A percentile compares a stretch with the other conserved stretches of the same genome.
Evolutionary conservation across 2,113 vertebrate genomes (phyloP).

Genomic region (Galeopterus variegatus): DNA sequence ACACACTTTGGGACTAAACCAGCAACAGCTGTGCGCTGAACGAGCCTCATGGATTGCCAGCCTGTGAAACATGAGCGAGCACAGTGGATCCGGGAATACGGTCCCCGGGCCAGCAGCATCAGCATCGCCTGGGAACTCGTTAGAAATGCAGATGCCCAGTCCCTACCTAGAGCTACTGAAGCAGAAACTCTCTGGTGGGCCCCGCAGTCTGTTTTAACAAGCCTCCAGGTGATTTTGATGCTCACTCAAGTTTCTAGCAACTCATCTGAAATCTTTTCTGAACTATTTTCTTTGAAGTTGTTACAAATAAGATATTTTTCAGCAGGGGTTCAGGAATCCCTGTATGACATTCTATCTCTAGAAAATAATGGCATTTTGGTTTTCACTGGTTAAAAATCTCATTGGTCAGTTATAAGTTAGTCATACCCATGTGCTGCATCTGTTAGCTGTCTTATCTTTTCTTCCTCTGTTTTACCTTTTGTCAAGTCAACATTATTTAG

Average conservation of each 20-base stretch:
- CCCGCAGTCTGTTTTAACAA: not conserved
- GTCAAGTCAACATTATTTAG: not conserved
- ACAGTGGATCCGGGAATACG: too few relatives aligned
- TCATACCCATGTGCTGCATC: accelerated
- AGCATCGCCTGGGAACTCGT: not conserved
- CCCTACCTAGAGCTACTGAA: not conserved
- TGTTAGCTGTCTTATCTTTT: not conserved
- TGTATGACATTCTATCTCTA: not conserved
- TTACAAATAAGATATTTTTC: not conserved
- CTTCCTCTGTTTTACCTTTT: not conserved
- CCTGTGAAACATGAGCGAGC: not conserved
- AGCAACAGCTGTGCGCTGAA: accelerated
- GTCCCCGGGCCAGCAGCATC: accelerated
- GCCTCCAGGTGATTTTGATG: not conserved
- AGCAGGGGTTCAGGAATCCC: not conserved
- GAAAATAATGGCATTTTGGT: not conserved
- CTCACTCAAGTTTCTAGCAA: not conserved
- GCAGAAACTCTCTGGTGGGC: accelerated
- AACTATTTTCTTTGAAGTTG: not conserved
- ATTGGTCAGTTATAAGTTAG: not conserved
- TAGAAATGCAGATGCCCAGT: too few relatives aligned
- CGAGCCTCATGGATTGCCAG: accelerated
- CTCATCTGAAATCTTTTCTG: not conserved
- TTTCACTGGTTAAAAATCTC: not conserved
- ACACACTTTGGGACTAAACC: too few relatives aligned